These are phyloP conservation scores for Lates calcarifer DNA, from an alignment of 2,113 vertebrate species.

Conservation along the genomic window DNA sequence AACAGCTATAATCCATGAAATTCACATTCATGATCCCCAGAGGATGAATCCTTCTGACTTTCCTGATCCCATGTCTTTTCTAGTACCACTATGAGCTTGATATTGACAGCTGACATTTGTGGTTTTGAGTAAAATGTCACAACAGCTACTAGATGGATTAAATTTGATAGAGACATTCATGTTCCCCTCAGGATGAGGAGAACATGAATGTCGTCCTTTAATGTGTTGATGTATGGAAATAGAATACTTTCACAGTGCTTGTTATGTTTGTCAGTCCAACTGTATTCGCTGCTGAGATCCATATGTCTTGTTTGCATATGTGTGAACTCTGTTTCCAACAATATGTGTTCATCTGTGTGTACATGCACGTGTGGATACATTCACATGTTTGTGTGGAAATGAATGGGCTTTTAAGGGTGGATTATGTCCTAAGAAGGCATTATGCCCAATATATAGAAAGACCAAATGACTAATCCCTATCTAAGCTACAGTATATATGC, in stretches of 20 bases:
- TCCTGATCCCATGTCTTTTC: not conserved
- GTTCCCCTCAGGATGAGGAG: not conserved
- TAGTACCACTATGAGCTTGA: not conserved
- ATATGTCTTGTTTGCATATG: not conserved
- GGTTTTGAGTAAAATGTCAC: not conserved
- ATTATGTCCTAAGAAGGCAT: slow-evolving; percentile 46
- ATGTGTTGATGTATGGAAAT: not conserved
- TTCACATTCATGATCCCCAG: not conserved
- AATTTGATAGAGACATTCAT: not conserved
- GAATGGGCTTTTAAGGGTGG: slow-evolving; percentile 9
- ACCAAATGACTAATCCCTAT: slow-evolving; percentile 36
- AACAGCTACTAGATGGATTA: not conserved
- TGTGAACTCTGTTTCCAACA: not conserved
- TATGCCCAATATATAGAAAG: not conserved
- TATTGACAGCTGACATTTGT: not conserved
- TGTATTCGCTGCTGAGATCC: not conserved
- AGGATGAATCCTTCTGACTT: not conserved
- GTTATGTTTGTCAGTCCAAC: not conserved
- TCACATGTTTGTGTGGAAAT: slow-evolving; percentile 13
- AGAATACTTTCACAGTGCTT: not conserved
- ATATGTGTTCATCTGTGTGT: not conserved
- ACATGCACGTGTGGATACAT: not conserved
- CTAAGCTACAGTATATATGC: slow-evolving; percentile 17
- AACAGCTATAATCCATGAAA: not conserved
- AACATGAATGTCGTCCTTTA: no score